Evolutionary conservation across 2,113 vertebrate genomes (phyloP).

Genomic region (Cariama cristata): DNA sequence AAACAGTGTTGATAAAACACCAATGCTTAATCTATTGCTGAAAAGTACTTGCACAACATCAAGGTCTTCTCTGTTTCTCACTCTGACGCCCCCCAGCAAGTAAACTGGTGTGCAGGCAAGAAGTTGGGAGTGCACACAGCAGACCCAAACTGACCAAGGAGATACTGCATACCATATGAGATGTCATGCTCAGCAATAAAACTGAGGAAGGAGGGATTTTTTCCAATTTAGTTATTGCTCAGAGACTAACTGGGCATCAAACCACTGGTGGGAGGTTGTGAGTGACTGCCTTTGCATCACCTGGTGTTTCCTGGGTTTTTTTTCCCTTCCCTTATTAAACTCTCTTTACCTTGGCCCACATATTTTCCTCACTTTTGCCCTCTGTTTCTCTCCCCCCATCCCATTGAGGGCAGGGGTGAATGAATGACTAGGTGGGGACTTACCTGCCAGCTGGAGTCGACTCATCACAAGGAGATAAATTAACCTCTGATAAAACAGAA

Average conservation of each 20-base stretch:
- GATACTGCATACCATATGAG: background rate
- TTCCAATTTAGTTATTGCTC: background rate
- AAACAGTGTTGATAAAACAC: background rate
- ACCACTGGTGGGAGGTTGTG: background rate
- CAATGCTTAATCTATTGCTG: background rate
- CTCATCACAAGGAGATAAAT: background rate
- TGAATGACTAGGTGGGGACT: background rate
- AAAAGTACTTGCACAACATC: background rate
- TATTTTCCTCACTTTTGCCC: background rate
- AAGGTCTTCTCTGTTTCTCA: background rate
- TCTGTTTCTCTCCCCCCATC: background rate
- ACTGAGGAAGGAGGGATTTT: background rate
- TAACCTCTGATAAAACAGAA: background rate
- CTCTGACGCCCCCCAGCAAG: background rate
- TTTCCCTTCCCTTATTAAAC: background rate
- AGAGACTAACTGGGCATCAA: background rate
- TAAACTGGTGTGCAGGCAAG: background rate
- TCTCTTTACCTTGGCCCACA: background rate
- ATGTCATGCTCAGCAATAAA: background rate
- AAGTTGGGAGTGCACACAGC: background rate
- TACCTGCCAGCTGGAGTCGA: background rate
- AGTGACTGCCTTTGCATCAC: background rate
- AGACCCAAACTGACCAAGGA: background rate
- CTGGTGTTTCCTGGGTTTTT: rapidly evolving
- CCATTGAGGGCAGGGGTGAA: rapidly evolving